These are phyloP conservation scores for Pachyramphus minor DNA, from an alignment of 2,113 vertebrate genomes.

Conservation along the genomic window DNA sequence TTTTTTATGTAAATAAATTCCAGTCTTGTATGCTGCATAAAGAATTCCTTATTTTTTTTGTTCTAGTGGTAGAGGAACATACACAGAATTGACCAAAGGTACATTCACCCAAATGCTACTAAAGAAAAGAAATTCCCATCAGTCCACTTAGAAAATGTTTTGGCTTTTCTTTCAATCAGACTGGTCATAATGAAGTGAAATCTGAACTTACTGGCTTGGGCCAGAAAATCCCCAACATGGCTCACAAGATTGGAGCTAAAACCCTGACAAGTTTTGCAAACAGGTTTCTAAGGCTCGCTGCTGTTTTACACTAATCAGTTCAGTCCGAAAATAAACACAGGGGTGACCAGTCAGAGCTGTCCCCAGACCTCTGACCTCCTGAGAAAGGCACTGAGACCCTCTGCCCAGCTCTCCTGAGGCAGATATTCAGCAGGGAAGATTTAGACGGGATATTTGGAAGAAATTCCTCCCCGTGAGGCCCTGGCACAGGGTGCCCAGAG, in stretches of 20 bases:
- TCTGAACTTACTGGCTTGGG: slow-evolving; percentile 14
- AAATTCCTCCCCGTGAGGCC: neutral
- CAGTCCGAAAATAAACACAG: slow-evolving; percentile 76
- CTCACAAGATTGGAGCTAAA: neutral
- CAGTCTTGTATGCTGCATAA: neutral
- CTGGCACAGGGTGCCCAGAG: neutral
- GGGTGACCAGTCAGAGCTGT: slow-evolving; percentile 69
- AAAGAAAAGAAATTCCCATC: neutral
- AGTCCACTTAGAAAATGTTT: neutral
- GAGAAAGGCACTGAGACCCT: neutral
- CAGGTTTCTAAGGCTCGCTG: slow-evolving; percentile 43
- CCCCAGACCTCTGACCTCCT: slow-evolving; percentile 69
- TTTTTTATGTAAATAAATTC: neutral
- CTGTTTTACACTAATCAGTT: slow-evolving; percentile 52
- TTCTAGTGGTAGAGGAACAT: neutral
- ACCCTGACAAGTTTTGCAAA: neutral
- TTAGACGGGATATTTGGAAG: neutral
- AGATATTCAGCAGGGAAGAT: neutral
- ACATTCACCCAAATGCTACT: neutral
- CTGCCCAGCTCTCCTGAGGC: neutral
- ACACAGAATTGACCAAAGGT: neutral
- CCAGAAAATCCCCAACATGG: slow-evolving; percentile 22
- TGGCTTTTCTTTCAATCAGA: neutral
- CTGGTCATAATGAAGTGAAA: neutral
- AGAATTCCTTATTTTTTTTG: neutral